Conservation (phyloP, 2,888 invertebrate species). For the Parthenolecanium corni region DNA sequence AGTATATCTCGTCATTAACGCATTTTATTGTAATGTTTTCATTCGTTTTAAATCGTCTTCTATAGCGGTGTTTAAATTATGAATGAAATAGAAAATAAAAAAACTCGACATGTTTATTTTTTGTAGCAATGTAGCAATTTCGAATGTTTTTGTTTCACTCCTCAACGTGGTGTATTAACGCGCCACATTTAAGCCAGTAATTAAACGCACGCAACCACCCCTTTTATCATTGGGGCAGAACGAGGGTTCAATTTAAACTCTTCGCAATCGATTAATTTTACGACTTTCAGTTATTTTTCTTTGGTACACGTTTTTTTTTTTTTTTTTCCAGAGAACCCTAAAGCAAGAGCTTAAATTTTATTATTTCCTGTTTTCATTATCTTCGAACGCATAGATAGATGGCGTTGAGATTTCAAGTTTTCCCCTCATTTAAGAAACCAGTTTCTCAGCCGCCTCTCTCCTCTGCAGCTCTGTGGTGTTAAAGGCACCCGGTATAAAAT, state of each 20-base stretch:
- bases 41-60: too few species aligned
- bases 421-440: not conserved
- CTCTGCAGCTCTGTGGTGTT: not conserved
- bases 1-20: too few species aligned
- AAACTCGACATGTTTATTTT: too few species aligned
- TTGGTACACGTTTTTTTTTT: not conserved
- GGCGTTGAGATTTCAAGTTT: not conserved
- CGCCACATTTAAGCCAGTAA: conserved; percentile 6
- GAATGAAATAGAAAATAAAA: too few species aligned
- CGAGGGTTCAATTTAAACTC: not conserved
- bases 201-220: not conserved
- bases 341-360: not conserved
- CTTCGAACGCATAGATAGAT: not conserved
- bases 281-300: not conserved
- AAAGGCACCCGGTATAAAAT: not conserved
- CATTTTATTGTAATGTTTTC: too few species aligned
- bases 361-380: conserved; percentile 6
- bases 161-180: not conserved
- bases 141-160: not conserved
- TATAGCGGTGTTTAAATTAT: too few species aligned
- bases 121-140: not conserved
- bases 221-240: too few species aligned
- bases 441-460: not conserved
- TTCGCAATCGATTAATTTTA: conserved; percentile 14
- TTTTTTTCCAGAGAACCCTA: not conserved